phyloP scores from a whole-genome alignment of 1,140 invertebrate species.

The Phenacoccus solenopsis region DNA sequence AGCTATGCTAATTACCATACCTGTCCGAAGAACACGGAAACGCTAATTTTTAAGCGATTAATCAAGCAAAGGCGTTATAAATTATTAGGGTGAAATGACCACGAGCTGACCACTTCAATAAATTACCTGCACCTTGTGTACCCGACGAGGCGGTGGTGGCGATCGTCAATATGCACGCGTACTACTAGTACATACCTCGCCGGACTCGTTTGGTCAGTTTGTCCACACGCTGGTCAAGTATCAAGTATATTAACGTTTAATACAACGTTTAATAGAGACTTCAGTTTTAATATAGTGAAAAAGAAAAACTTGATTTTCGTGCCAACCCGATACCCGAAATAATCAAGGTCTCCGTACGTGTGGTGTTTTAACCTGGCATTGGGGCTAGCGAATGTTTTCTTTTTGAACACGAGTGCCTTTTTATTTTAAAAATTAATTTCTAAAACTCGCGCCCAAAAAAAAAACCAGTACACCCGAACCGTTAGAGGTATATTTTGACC shows the following conservation, averaged over 20 bases:
- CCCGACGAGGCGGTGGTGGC: background rate
- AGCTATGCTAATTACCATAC: no score
- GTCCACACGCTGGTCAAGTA: background rate
- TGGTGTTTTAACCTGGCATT: background rate
- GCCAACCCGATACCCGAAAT: background rate
- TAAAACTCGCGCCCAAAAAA: no score
- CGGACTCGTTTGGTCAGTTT: background rate
- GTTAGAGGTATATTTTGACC: no score
- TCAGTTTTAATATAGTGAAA: background rate
- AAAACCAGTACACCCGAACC: no score
- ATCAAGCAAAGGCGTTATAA: background rate
- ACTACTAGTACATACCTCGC: background rate
- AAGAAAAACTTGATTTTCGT: background rate
- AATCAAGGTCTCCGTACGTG: background rate
- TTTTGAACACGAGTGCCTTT: background rate
- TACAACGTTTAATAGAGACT: background rate
- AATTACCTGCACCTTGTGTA: background rate
- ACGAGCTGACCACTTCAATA: background rate
- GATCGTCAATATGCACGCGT: background rate
- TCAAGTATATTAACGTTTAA: background rate
- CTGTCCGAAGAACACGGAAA: no score
- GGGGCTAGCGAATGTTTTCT: background rate
- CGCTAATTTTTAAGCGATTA: background rate
- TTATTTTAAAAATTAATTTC: background rate
- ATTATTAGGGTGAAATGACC: background rate